phyloP scores from a whole-genome alignment of 2,113 vertebrate species.

The Lophotis ruficrista region DNA sequence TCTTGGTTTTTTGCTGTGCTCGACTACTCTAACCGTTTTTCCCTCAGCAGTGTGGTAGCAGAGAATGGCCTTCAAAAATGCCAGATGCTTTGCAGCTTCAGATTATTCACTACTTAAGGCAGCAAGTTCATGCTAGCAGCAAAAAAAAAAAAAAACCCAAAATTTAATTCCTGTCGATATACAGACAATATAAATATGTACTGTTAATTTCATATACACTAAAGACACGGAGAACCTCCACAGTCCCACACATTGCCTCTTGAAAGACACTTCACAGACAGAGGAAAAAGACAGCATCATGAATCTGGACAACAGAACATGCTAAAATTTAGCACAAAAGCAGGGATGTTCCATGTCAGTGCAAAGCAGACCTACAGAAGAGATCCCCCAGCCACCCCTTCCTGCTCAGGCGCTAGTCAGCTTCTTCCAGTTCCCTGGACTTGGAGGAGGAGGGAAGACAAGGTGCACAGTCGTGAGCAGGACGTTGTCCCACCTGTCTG shows the following conservation, averaged over 20 bases:
- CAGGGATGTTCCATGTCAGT: not conserved
- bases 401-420: rapidly evolving
- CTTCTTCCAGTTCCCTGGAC: not conserved
- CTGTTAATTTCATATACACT: not conserved
- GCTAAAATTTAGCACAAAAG: not conserved
- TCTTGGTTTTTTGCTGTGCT: conserved; percentile 3
- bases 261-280: not conserved
- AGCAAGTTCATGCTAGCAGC: not conserved
- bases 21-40: not conserved
- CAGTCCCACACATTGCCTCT: not conserved
- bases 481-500: not conserved
- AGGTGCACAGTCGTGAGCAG: not conserved
- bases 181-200: not conserved
- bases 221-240: not conserved
- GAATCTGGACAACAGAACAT: not conserved
- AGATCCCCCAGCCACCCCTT: not conserved
- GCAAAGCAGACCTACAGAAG: not conserved
- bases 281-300: not conserved
- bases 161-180: not conserved
- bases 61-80: not conserved
- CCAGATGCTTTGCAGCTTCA: conserved; percentile 17
- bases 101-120: not conserved
- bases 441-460: not conserved
- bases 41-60: not conserved
- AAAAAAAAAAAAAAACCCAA: not conserved